Evolutionary conservation across 2,888 invertebrate genomes (phyloP), one percentile per base, ranked within the genome.

Genomic region (Lumbricus terrestris): DNA sequence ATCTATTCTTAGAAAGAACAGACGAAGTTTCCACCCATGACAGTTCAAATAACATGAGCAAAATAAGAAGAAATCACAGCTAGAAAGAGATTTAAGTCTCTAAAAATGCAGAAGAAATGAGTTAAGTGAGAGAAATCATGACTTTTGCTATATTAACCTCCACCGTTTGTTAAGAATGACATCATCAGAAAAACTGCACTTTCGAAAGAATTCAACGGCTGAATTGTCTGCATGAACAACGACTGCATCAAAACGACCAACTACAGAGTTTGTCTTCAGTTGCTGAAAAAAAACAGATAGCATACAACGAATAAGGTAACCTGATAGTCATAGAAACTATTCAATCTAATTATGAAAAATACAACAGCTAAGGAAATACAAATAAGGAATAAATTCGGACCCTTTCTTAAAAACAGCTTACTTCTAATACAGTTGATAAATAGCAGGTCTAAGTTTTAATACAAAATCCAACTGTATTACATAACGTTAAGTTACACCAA

Each of bases 201-300:
- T 94, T 88, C 93, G 92, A 92, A 95, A 95, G 92, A 95, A 95
- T 0, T 94, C 93, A 11, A 94, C 92, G 42, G 95, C 94, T 40
- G 93, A 93, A 91, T 94, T 94, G 90, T 95, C 95, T 47, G 95
- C 95, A 92, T 95, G 95, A 0, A 95, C 95, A 38, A 95, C 95
- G 2, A 95, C 93, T 23, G 95, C 95, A 91, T 95, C 95, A 93
- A 94, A 94, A 34, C 93, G 93, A 29, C 95, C 95, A 4, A 94
- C 94, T 37, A 95, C 93, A 38, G 93, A 92, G 2, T 94, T 94
- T 90, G 94, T 94, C 88, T 95, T 94, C 83, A 95, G 91, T 93
- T 94, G 94, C 95, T 95, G 93, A 29, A 93, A n/a, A 93, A 82
- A 82, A 42, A 54, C 82, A 89, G 33, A n/a, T 88, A 35, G 35